Conservation (phyloP, 2,113 vertebrate species). For the Antechinus stuartii region DNA sequence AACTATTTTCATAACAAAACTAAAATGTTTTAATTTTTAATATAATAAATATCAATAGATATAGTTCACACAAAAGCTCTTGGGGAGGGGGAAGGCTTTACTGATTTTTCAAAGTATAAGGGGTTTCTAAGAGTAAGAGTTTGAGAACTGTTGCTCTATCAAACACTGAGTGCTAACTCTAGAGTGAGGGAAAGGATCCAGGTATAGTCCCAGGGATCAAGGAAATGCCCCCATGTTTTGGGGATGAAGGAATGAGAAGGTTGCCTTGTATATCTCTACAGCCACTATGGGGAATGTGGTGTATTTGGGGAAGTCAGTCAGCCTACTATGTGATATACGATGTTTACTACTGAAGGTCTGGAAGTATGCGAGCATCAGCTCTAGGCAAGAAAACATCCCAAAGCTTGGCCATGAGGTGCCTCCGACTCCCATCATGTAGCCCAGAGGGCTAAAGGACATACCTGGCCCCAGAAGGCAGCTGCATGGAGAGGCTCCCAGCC, state of each 20-base stretch:
- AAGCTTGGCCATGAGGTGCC: background rate
- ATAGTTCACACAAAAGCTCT: too few species aligned
- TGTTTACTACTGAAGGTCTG: background rate
- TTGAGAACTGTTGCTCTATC: background rate
- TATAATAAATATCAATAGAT: background rate
- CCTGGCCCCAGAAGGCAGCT: slow-evolving; percentile 99
- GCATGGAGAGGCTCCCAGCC: slow-evolving; percentile 98
- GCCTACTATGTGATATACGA: background rate
- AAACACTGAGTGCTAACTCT: background rate
- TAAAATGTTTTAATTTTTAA: background rate
- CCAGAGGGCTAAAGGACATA: slow-evolving; percentile 67
- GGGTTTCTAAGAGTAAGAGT: background rate
- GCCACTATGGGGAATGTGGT: background rate
- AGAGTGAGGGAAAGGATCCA: background rate
- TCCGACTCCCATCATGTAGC: background rate
- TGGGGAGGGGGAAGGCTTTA: background rate
- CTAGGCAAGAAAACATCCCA: background rate
- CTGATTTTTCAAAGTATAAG: background rate
- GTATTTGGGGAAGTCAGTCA: background rate
- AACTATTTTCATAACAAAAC: background rate
- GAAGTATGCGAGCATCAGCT: background rate
- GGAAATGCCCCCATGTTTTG: background rate
- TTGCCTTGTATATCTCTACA: background rate
- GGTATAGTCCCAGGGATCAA: background rate
- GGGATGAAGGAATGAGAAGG: background rate